Percentiles rank a stretch among this genome's conserved stretches.
Conservation (phyloP, 2,797 vertebrate species). For the Thripadectes ignobilis region DNA sequence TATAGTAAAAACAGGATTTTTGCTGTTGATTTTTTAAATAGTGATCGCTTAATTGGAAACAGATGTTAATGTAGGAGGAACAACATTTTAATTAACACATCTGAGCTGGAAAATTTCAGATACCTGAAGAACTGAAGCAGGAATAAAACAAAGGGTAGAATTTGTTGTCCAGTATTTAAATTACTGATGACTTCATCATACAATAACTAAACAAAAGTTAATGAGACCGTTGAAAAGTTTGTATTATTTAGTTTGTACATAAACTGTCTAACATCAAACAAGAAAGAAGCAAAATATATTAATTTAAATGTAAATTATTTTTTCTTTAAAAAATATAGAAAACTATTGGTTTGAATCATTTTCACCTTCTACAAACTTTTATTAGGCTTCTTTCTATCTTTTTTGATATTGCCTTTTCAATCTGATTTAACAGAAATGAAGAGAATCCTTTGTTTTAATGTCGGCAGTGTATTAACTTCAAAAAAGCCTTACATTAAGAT, state of each 20-base stretch:
- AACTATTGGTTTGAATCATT: background rate
- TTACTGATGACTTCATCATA: background rate
- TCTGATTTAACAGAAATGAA: conserved; percentile 5
- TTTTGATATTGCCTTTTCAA: background rate
- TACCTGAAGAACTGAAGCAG: background rate
- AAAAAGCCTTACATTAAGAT: conserved; percentile 13
- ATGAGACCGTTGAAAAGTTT: background rate
- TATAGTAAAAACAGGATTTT: conserved; percentile 13
- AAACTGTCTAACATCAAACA: background rate
- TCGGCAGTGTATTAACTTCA: background rate
- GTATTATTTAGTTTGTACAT: background rate
- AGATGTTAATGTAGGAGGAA: conserved; percentile 47
- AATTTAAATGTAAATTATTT: background rate
- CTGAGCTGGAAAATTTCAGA: conserved; percentile 31
- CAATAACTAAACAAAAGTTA: background rate
- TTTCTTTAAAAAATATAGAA: background rate
- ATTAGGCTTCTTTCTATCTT: background rate
- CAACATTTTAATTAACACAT: conserved; percentile 63
- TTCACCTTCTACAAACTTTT: background rate
- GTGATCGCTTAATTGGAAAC: conserved; percentile 67
- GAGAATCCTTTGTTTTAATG: background rate
- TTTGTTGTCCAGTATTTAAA: background rate
- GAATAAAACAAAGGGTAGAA: background rate
- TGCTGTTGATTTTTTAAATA: conserved; percentile 64
- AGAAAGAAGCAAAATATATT: background rate